phyloP scores from a whole-genome alignment of 2,888 invertebrate species.

The Ormyrus thymus region DNA sequence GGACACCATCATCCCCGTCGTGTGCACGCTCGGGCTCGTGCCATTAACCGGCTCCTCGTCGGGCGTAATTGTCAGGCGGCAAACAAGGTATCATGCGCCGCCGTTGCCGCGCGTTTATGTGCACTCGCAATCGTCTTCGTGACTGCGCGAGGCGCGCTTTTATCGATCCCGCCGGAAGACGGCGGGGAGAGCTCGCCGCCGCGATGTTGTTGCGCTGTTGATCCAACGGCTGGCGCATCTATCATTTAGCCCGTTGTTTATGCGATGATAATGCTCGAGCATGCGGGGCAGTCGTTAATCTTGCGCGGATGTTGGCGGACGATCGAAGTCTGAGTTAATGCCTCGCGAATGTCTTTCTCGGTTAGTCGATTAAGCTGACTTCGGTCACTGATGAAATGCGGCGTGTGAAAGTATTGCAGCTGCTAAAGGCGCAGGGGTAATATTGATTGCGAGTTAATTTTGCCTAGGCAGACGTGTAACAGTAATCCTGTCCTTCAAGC shows the following conservation, averaged over 20 bases:
- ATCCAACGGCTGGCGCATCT: constrained; percentile 8
- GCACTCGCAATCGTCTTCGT: constrained; percentile 48
- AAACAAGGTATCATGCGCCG: constrained; percentile 9
- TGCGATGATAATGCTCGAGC: constrained; percentile 9
- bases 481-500: too few species aligned
- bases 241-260: constrained; percentile 30
- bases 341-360: too few species aligned
- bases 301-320: not conserved
- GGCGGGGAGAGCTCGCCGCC: too few species aligned
- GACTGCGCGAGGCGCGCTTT: constrained; percentile 2
- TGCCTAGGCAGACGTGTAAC: too few species aligned
- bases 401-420: too few species aligned
- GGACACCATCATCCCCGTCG: too few species aligned
- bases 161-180: not conserved
- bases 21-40: not conserved
- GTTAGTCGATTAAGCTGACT: too few species aligned
- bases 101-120: not conserved
- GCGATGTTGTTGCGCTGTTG: not conserved
- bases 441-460: not conserved
- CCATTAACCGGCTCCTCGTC: not conserved
- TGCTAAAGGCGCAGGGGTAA: not conserved
- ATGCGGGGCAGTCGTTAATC: not conserved
- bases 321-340: too few species aligned
- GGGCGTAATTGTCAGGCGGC: constrained; percentile 41
- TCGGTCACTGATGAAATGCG: too few species aligned